Evolutionary conservation across 37 sponge, comb jelly and placozoan genomes (phyloP).

Genomic region (Halisarca cf. caerulea): DNA sequence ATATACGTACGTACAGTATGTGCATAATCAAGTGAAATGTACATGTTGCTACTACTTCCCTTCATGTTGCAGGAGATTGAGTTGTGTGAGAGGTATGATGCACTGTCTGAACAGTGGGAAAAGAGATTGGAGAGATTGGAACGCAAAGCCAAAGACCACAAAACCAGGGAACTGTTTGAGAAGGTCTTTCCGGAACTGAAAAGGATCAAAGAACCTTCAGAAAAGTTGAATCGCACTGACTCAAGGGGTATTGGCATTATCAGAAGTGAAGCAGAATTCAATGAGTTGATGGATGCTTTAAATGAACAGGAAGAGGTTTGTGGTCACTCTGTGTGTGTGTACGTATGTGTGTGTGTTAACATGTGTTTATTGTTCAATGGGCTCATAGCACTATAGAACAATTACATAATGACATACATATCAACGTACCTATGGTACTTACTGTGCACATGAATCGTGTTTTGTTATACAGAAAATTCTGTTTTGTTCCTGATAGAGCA

Average conservation of each 20-base stretch:
- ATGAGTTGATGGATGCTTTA: constrained; percentile 66
- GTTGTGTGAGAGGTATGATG: constrained; percentile 65
- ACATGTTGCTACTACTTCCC: not conserved
- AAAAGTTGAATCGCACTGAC: constrained; percentile 64
- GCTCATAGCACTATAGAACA: too few species aligned
- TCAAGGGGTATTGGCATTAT: constrained; percentile 67
- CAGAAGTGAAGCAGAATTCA: constrained; percentile 75
- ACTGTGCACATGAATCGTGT: not conserved
- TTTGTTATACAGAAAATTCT: not conserved
- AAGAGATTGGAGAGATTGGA: constrained; percentile 55
- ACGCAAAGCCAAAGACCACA: constrained; percentile 52
- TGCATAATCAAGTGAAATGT: not conserved
- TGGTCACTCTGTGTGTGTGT: not conserved
- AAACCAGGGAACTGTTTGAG: constrained; percentile 80
- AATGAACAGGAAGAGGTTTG: constrained; percentile 69
- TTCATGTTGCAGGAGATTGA: constrained; percentile 39
- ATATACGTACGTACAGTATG: not conserved
- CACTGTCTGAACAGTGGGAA: constrained; percentile 60
- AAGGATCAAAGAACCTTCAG: constrained; percentile 36
- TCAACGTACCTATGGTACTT: too few species aligned
- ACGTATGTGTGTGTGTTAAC: not conserved
- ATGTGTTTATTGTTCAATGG: too few species aligned
- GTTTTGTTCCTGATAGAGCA: constrained; percentile 27
- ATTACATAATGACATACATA: too few species aligned
- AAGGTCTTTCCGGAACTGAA: constrained; percentile 76